Conservation (phyloP, 2,888 invertebrate species). For the Neuroscelio doddi region DNA sequence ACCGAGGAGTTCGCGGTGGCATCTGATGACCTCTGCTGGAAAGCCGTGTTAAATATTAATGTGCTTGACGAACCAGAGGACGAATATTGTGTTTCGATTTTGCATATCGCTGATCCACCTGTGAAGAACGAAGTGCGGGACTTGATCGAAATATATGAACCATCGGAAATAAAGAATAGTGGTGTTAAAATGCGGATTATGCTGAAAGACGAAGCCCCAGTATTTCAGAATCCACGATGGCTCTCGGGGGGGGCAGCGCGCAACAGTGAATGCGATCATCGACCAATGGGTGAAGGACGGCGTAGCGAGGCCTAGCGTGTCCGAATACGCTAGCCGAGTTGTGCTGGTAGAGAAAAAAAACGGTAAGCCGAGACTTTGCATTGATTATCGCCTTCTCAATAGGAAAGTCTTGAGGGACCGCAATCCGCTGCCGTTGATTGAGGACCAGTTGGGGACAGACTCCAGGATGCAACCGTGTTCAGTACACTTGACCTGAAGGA, state of each 20-base stretch:
- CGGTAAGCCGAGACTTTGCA: conserved; percentile 44
- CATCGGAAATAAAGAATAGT: conserved; percentile 24
- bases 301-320: conserved; percentile 42
- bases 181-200: conserved; percentile 44
- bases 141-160: conserved; percentile 23
- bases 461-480: conserved; percentile 35
- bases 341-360: conserved; percentile 50
- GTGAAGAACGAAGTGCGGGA: background rate
- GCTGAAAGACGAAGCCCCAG: conserved; percentile 45
- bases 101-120: background rate
- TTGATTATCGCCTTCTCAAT: conserved; percentile 51
- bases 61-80: too few species aligned
- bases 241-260: conserved; percentile 33
- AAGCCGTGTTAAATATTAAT: background rate
- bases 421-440: conserved; percentile 52
- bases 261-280: too few species aligned
- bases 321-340: conserved; percentile 50
- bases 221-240: conserved; percentile 38
- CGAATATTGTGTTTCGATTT: too few species aligned
- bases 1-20: too few species aligned
- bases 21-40: too few species aligned
- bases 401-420: conserved; percentile 44
- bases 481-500: conserved; percentile 49
- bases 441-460: conserved; percentile 49
- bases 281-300: conserved; percentile 47